A percentile compares a stretch with the other conserved stretches of the same genome.
Conservation (phyloP, 2,888 invertebrate species). For the Pheosia gnoma region DNA sequence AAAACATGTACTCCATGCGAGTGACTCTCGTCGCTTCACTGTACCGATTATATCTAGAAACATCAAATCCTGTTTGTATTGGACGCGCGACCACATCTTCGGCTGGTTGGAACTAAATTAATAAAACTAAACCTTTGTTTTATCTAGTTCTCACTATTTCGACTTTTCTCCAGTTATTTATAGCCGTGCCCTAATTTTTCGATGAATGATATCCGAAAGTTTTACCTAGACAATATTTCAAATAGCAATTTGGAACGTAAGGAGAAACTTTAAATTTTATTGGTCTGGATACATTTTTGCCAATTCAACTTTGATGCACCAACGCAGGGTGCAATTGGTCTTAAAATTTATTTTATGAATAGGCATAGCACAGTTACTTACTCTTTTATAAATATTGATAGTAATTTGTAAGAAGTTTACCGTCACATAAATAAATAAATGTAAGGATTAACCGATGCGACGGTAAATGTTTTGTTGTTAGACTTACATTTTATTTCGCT, state of each 20-base stretch:
- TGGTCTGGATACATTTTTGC: background rate
- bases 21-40: too few relatives aligned
- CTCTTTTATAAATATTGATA: background rate
- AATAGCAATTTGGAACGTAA: background rate
- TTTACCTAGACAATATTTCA: background rate
- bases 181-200: background rate
- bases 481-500: background rate
- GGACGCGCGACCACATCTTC: conserved; percentile 4
- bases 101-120: background rate
- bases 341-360: conserved; percentile 29
- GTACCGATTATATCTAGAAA: conserved; percentile 34
- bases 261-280: too few relatives aligned
- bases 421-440: background rate
- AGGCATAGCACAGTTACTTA: background rate
- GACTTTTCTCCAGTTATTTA: background rate
- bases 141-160: background rate
- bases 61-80: conserved; percentile 34
- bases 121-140: background rate
- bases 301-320: background rate
- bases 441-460: background rate
- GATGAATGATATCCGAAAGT: too few relatives aligned
- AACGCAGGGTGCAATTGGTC: conserved; percentile 19
- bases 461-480: background rate
- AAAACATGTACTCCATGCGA: too few relatives aligned
- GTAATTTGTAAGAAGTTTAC: background rate